A percentile compares a stretch with the other conserved stretches of the same genome.
These are phyloP conservation scores for Osmerus eperlanus DNA, from an alignment of 2,113 vertebrate species.

Conservation along the genomic window DNA sequence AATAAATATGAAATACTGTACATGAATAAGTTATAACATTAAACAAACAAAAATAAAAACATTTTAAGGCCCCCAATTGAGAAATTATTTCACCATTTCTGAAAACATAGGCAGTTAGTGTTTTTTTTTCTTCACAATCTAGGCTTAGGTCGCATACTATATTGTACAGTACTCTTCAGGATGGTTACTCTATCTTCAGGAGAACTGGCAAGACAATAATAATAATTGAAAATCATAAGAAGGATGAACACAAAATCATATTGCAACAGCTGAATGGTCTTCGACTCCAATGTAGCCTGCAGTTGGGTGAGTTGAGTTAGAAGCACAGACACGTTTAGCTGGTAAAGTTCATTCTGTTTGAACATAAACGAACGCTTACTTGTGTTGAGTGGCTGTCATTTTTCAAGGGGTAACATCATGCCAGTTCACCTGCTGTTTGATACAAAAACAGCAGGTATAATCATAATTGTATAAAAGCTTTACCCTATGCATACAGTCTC, in stretches of 20 bases:
- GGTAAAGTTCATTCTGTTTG: conserved; percentile 80
- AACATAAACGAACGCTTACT: conserved; percentile 72
- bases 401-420: conserved; percentile 76
- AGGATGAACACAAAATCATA: conserved; percentile 30
- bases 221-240: conserved; percentile 26
- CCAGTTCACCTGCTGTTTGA: conserved; percentile 81
- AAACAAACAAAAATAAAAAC: conserved; percentile 24
- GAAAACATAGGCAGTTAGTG: conserved; percentile 48
- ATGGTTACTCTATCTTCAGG: conserved; percentile 49
- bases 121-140: conserved; percentile 42
- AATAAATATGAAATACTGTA: conserved; percentile 79
- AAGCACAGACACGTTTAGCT: conserved; percentile 55
- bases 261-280: conserved; percentile 10
- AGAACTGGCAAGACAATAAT: conserved; percentile 31
- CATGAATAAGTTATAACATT: conserved; percentile 74
- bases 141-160: conserved; percentile 13
- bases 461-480: conserved; percentile 95
- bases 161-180: conserved; percentile 14
- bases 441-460: conserved; percentile 82
- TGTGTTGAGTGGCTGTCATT: conserved; percentile 71
- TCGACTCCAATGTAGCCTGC: neutral
- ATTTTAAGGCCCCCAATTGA: conserved; percentile 66
- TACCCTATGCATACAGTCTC: conserved; percentile 80
- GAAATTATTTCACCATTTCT: conserved; percentile 36
- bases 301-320: neutral